Conservation (phyloP, 2,797 vertebrate species). For the Perodicticus potto region DNA sequence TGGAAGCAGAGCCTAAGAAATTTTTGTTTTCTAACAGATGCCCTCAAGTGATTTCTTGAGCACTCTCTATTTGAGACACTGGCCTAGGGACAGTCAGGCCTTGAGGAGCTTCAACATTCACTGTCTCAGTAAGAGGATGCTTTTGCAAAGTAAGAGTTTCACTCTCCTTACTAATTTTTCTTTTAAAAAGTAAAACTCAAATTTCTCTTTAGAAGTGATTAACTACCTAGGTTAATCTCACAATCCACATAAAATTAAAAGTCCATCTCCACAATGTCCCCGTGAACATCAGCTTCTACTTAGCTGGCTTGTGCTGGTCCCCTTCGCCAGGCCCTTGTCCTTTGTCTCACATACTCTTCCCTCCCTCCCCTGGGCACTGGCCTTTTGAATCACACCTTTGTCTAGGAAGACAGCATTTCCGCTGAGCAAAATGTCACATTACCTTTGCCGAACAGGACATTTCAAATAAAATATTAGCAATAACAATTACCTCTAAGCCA, state of each 20-base stretch:
- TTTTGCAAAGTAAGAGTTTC: background rate
- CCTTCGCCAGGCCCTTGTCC: conserved; percentile 32
- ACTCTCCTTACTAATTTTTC: conserved; percentile 27
- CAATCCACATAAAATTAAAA: conserved; percentile 79
- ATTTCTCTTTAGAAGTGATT: conserved; percentile 74
- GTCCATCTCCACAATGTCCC: background rate
- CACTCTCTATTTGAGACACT: background rate
- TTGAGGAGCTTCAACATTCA: background rate
- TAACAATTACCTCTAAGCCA: conserved; percentile 89
- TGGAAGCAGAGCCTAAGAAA: background rate
- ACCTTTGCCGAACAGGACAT: conserved; percentile 85
- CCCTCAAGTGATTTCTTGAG: background rate
- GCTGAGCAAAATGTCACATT: conserved; percentile 88
- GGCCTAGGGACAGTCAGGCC: background rate
- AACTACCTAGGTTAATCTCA: conserved; percentile 76
- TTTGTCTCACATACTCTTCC: conserved; percentile 45
- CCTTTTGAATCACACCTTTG: conserved; percentile 76
- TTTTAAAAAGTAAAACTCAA: conserved; percentile 17
- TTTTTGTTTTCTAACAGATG: background rate
- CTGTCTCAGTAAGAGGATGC: background rate
- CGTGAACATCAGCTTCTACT: background rate
- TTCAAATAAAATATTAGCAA: conserved; percentile 90
- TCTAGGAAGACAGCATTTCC: conserved; percentile 75
- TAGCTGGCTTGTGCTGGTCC: background rate
- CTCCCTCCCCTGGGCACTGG: conserved; percentile 67